Evolutionary conservation across 2,888 invertebrate species (phyloP).

Genomic region (Melinaea marsaeus): DNA sequence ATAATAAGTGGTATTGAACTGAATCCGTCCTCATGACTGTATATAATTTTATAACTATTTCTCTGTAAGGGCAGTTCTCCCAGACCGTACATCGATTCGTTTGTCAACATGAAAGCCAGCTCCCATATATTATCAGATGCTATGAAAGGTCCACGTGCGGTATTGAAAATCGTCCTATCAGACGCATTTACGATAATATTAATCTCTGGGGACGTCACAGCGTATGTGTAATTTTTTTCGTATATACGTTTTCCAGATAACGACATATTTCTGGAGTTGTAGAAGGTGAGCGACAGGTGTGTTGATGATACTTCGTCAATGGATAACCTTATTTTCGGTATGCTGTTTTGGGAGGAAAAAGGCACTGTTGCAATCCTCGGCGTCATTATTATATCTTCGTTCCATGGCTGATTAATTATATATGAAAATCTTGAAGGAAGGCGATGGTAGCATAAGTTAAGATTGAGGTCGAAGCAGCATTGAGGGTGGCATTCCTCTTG

Average conservation of each 20-base stretch:
- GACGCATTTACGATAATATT: conserved; percentile 48
- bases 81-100: conserved; percentile 76
- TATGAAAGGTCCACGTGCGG: conserved; percentile 77
- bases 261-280: conserved; percentile 42
- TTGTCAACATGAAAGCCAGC: conserved; percentile 73
- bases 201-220: conserved; percentile 51
- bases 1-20: conserved; percentile 72
- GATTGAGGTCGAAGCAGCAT: conserved; percentile 72
- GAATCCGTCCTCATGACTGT: conserved; percentile 65
- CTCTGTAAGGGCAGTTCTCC: conserved; percentile 66
- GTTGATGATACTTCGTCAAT: conserved; percentile 58
- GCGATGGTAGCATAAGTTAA: conserved; percentile 71
- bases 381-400: conserved; percentile 48
- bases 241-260: conserved; percentile 44
- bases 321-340: conserved; percentile 48
- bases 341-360: conserved; percentile 46
- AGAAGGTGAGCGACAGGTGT: conserved; percentile 58
- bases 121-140: conserved; percentile 80
- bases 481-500: conserved; percentile 58
- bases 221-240: conserved; percentile 49
- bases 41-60: conserved; percentile 60
- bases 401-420: conserved; percentile 52
- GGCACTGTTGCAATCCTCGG: conserved; percentile 58
- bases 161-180: conserved; percentile 67
- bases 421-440: conserved; percentile 75